phyloP scores from a whole-genome alignment of 2,797 vertebrate species.

The Chloroceryle amazona region DNA sequence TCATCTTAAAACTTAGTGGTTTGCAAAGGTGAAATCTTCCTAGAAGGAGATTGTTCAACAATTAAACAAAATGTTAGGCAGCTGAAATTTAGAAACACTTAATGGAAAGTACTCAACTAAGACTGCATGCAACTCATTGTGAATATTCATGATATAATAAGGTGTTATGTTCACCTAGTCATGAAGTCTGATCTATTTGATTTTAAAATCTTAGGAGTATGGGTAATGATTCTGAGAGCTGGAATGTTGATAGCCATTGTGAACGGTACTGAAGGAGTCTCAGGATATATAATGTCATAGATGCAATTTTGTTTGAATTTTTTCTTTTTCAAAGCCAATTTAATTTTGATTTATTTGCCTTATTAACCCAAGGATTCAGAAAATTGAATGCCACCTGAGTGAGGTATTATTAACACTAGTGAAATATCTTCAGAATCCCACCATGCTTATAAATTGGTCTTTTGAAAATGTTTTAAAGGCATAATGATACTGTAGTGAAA shows the following conservation, averaged over 20 bases:
- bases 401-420: slow-evolving; percentile 60
- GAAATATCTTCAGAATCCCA: slow-evolving; percentile 60
- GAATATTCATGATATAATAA: neutral
- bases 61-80: slow-evolving; percentile 52
- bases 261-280: slow-evolving; percentile 8
- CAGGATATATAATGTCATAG: slow-evolving; percentile 37
- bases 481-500: slow-evolving; percentile 62
- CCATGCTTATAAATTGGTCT: slow-evolving; percentile 56
- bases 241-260: slow-evolving; percentile 53
- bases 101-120: slow-evolving; percentile 18
- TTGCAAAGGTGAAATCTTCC: slow-evolving; percentile 59
- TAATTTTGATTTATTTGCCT: slow-evolving; percentile 79
- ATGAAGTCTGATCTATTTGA: slow-evolving; percentile 68
- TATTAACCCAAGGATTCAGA: slow-evolving; percentile 76
- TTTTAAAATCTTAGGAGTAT: slow-evolving; percentile 73
- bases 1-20: neutral
- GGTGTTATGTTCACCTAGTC: slow-evolving; percentile 36
- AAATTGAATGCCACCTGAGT: slow-evolving; percentile 66
- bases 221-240: slow-evolving; percentile 67
- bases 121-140: neutral
- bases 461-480: slow-evolving; percentile 67
- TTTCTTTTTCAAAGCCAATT: slow-evolving; percentile 64
- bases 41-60: slow-evolving; percentile 57
- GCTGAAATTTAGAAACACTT: slow-evolving; percentile 60
- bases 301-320: slow-evolving; percentile 57